Conservation (phyloP, 2,888 invertebrate genomes). For the Tuberolachnus salignus region DNA sequence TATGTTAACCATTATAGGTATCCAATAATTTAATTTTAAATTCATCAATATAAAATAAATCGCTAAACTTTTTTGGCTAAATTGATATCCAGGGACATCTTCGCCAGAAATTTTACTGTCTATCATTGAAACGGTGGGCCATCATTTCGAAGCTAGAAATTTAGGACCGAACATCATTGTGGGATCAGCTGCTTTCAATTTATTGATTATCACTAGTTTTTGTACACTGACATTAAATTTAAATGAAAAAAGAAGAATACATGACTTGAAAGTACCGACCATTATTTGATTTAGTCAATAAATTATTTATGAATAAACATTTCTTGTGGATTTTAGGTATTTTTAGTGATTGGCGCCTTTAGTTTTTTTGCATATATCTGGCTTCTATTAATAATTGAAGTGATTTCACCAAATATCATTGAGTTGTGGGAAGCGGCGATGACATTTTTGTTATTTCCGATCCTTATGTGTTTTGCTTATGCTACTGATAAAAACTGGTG, state of each 20-base stretch:
- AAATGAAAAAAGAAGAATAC: constrained; percentile 57
- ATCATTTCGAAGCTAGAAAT: constrained; percentile 93
- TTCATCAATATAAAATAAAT: neutral
- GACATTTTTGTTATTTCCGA: constrained; percentile 67
- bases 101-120: constrained; percentile 98
- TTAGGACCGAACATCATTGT: constrained; percentile 98
- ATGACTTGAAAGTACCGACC: constrained; percentile 55
- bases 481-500: constrained; percentile 65
- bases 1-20: too few relatives aligned
- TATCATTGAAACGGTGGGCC: constrained; percentile 96
- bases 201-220: constrained; percentile 96
- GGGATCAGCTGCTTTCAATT: constrained; percentile 97
- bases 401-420: constrained; percentile 63
- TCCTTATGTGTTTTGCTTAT: constrained; percentile 67
- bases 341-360: constrained; percentile 64
- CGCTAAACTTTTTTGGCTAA: neutral
- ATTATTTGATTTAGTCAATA: neutral
- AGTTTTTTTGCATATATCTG: constrained; percentile 68
- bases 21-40: neutral
- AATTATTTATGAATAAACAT: neutral
- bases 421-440: constrained; percentile 68
- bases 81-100: constrained; percentile 69
- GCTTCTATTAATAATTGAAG: constrained; percentile 65
- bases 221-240: constrained; percentile 89
- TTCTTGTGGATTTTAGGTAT: constrained; percentile 61